A percentile compares a stretch with the other conserved stretches of the same genome.
Conservation (phyloP, 2,888 invertebrate genomes). For the Lottia scabra region DNA sequence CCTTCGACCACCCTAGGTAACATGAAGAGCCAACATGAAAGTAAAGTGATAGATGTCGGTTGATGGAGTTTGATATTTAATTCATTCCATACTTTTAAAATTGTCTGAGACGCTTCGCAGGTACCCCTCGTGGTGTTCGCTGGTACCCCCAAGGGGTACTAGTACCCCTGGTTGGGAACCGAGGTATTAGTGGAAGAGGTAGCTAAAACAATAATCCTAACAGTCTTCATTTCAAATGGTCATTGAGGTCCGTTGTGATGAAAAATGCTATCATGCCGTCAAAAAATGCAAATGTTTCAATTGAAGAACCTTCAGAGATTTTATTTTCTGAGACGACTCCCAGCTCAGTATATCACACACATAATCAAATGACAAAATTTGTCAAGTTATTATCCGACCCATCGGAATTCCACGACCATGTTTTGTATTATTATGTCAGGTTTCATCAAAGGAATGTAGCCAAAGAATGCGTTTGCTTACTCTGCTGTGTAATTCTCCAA, state of each 20-base stretch:
- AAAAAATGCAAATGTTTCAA: background rate
- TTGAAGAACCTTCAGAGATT: background rate
- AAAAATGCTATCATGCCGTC: constrained; percentile 12
- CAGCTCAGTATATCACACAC: background rate
- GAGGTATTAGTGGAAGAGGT: too few relatives aligned
- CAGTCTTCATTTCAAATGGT: constrained; percentile 15
- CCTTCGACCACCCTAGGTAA: too few relatives aligned
- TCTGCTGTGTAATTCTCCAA: background rate
- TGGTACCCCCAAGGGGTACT: too few relatives aligned
- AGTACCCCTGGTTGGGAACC: too few relatives aligned
- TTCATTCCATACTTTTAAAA: too few relatives aligned
- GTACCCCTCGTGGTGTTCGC: too few relatives aligned
- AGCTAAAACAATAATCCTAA: constrained; percentile 6
- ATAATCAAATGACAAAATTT: background rate
- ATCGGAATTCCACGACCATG: constrained; percentile 13
- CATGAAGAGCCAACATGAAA: too few relatives aligned
- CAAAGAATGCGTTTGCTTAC: background rate
- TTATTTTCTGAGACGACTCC: constrained; percentile 1
- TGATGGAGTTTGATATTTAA: too few relatives aligned
- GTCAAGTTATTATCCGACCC: background rate
- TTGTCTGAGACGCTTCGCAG: too few relatives aligned
- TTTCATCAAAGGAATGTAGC: constrained; percentile 3
- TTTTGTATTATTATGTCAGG: constrained; percentile 11
- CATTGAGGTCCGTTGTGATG: constrained; percentile 10
- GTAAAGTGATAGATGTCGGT: too few relatives aligned